Evolutionary conservation across 2,113 vertebrate species (phyloP), one percentile per base, ranked within the genome.

Genomic region (Microtus montanus): DNA sequence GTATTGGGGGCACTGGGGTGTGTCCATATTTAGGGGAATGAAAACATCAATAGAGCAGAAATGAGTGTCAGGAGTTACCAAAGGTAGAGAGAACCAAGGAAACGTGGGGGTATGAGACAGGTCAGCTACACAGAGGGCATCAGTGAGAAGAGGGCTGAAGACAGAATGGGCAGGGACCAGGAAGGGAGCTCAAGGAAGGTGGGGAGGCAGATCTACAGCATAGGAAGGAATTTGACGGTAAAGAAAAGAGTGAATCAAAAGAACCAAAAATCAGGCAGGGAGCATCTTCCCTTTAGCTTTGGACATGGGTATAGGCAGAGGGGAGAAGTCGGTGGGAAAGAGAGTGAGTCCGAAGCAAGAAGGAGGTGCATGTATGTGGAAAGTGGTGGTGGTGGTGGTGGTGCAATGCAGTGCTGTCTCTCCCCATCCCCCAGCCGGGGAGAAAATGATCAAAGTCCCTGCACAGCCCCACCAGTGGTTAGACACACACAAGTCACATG

Each of bases 181-280:
- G 58, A 87, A 33, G 5, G 20, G 78, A 88, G 35, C 71, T 96
- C 88, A 22, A 19, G 49, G 58, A 66, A 35, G 12, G 63, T 19
- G 28, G 1, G 2, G 0, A 9, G 28, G 3, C 7, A 12, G 41
- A 24, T 28, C 58, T 83, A 35, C 11, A 41, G 49, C 7, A 5
- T 4, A 15, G 86, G 5, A 58, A 89, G 86, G 63, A 79, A 84
- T 86, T 7, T 28, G 52, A 84, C 41, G 15, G 2, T 19, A 20
- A 44, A 89, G 73, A 20, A 79, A 90, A 96, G 35, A 84, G 33
- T 80, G 77, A 77, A 49, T 68, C 66, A 38, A 61, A 70, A 89
- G 78, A 78, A 88, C 44, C 63, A 44, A 87, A 71, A 61, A 3
- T 9, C 15, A 44, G 22, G 19, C 52, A 78, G 52, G 49, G 26